A percentile compares a stretch with the other conserved stretches of the same genome.
These are phyloP conservation scores for Archivesica marissinica DNA, from an alignment of 1,140 invertebrate genomes.

Conservation along the genomic window DNA sequence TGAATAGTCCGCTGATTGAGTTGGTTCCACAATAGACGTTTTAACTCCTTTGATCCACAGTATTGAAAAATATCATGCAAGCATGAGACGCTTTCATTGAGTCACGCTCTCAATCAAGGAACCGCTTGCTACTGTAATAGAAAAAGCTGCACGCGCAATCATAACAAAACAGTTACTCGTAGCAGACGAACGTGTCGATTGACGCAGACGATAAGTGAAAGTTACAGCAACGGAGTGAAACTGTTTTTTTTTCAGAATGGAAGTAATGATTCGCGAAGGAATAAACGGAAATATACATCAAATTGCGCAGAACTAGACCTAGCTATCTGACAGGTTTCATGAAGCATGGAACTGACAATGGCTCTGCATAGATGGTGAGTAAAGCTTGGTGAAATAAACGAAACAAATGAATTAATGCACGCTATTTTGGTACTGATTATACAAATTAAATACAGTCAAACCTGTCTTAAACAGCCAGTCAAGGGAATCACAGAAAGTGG, in stretches of 20 bases:
- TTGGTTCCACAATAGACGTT: constrained; percentile 9
- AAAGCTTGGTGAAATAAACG: not conserved
- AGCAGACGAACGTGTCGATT: not conserved
- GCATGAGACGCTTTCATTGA: constrained; percentile 26
- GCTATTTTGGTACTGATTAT: too few species aligned
- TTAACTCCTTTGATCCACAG: constrained; percentile 9
- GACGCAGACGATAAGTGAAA: constrained; percentile 20
- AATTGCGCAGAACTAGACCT: not conserved
- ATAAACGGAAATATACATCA: not conserved
- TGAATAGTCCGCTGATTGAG: not conserved
- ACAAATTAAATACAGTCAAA: too few species aligned
- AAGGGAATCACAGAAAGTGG: too few species aligned
- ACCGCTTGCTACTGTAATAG: not conserved
- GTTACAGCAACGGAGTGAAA: not conserved
- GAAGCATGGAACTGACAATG: not conserved
- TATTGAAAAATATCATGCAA: constrained; percentile 16
- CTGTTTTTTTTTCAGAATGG: not conserved
- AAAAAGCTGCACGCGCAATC: constrained; percentile 24
- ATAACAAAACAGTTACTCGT: constrained; percentile 7
- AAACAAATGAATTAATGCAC: too few species aligned
- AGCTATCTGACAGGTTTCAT: not conserved
- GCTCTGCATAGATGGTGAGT: not conserved
- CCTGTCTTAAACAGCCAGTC: too few species aligned
- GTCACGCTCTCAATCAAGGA: constrained; percentile 15
- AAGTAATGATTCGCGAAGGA: not conserved